Base-by-base conservation (phyloP, 2,797 vertebrate species). In the Sciurus vulgaris region DNA sequence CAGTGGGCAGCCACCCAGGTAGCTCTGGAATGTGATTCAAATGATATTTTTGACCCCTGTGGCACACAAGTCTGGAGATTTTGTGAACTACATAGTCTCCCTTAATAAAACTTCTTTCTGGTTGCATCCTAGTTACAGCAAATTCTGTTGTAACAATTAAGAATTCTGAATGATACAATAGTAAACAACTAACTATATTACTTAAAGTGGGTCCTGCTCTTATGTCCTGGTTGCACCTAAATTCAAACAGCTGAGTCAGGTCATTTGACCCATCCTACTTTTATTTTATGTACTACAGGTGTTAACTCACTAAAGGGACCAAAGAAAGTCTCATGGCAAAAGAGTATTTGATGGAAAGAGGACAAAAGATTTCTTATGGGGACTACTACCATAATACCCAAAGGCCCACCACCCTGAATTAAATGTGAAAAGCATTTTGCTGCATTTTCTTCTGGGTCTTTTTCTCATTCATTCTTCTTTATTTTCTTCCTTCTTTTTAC, bases 71-170 rank as follows among this genome's bases (percentile, higher is more conserved):
- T 70, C 38, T 38, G 1, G 18, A 85, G 79, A 86, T 65, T 41
- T 35, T 74, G 24, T 33, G 26, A 81, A 49, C 28, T 12, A n/a
- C 13, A 4, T 33, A 14, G 7, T 35, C 47, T 41, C 56, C 26
- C 35, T n/a, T 59, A 18, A 73, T 51, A 78, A 78, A 86, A 65
- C 59, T 63, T 1, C 10, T 79, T 65, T 38, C 22, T 47, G 44
- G 56, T 20, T 41, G 78, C 51, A 47, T 41, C 33, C 44, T 69
- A 84, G 81, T 44, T 82, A n/a, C 13, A 86, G 22, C 65, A 51
- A 74, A 61, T 35, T 94, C 63, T 86, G 47, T 86, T 86, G 38
- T 89, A 9, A 94, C 69, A 81, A 77, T 20, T 51, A 51, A 81
- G 14, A 81, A 78, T 82, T 82, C 44, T 56, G 17, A 81, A 44